A percentile compares a stretch with the other conserved stretches of the same genome.
Conservation (phyloP, 2,888 invertebrate species). For the Lingula anatina region DNA sequence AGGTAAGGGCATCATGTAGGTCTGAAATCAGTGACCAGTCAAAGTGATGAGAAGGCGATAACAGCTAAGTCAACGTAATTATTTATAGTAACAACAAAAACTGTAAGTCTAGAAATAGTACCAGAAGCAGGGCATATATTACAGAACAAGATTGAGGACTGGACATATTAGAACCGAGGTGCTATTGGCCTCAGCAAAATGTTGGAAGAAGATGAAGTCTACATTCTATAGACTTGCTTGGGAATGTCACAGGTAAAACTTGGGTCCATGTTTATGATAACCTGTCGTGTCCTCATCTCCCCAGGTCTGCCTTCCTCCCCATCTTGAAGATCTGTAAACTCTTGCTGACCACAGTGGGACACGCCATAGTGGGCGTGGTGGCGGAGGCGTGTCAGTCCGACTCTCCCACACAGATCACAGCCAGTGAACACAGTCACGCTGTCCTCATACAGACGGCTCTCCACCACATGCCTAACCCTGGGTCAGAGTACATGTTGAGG, state of each 20-base stretch:
- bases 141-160: too few relatives aligned
- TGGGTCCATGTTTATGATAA: neutral
- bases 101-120: too few relatives aligned
- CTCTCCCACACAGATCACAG: conserved; percentile 53
- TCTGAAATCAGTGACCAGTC: too few relatives aligned
- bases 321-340: conserved; percentile 85
- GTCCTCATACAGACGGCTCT: conserved; percentile 73
- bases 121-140: too few relatives aligned
- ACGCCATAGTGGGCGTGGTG: conserved; percentile 55
- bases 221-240: too few relatives aligned
- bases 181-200: too few relatives aligned
- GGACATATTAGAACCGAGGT: too few relatives aligned
- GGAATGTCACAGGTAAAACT: neutral
- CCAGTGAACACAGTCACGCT: conserved; percentile 53
- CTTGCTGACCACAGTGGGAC: conserved; percentile 79
- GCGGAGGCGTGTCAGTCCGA: conserved; percentile 59
- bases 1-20: conserved; percentile 56
- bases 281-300: conserved; percentile 2
- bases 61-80: too few relatives aligned
- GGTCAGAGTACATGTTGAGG: conserved; percentile 76
- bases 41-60: too few relatives aligned
- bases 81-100: too few relatives aligned
- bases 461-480: conserved; percentile 75
- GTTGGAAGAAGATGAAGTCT: too few relatives aligned
- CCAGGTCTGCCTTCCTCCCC: conserved; percentile 77